A percentile compares a stretch with the other conserved stretches of the same genome.
phyloP scores from a whole-genome alignment of 2,113 vertebrate genomes.

The Ictidomys tridecemlineatus region DNA sequence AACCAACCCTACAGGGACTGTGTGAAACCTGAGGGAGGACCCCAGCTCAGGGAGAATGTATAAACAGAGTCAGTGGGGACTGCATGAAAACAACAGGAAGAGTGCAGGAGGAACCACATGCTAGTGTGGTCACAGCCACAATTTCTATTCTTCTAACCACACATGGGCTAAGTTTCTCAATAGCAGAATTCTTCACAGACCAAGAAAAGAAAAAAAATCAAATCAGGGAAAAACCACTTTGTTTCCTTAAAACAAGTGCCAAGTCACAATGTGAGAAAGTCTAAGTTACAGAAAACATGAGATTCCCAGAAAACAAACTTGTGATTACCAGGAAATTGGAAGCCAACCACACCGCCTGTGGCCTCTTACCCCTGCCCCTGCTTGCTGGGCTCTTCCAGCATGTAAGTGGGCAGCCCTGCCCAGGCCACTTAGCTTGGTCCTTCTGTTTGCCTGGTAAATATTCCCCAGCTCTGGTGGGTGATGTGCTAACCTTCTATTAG shows the following conservation, averaged over 20 bases:
- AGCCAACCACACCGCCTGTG: background rate
- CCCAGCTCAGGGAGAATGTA: background rate
- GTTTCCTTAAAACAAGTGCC: constrained; percentile 68
- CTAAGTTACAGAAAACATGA: constrained; percentile 69
- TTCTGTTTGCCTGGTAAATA: background rate
- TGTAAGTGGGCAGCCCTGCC: fast-evolving
- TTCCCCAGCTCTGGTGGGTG: background rate
- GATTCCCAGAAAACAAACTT: constrained; percentile 71
- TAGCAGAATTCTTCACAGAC: constrained; percentile 46
- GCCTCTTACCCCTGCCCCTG: too few relatives aligned
- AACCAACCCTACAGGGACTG: background rate
- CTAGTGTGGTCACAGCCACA: background rate
- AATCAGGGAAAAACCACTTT: constrained; percentile 36
- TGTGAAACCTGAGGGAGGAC: background rate
- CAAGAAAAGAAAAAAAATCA: background rate
- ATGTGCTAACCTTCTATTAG: too few relatives aligned
- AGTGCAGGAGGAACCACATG: background rate
- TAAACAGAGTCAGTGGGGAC: background rate
- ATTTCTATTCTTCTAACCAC: constrained; percentile 45
- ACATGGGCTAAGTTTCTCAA: constrained; percentile 40
- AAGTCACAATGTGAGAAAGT: constrained; percentile 66
- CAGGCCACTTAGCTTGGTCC: too few relatives aligned
- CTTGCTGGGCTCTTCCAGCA: background rate
- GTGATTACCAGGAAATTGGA: constrained; percentile 45
- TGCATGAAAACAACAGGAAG: background rate